Percentiles rank a stretch among this genome's conserved stretches.
Evolutionary conservation across 92 coral and sea anemone genomes (phyloP).

Genomic region (Phymanthus crucifer): DNA sequence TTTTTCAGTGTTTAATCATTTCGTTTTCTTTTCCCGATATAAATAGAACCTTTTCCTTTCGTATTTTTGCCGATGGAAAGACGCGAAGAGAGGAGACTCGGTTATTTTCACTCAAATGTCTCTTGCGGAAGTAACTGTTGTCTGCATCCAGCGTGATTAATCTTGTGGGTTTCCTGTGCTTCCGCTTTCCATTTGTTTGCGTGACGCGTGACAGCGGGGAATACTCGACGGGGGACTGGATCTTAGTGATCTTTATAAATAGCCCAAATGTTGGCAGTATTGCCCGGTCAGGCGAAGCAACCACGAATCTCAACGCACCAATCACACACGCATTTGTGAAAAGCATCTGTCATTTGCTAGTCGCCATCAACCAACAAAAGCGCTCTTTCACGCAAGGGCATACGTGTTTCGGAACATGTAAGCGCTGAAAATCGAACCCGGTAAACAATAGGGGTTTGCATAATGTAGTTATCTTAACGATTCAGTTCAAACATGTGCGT

Average conservation of each 20-base stretch:
- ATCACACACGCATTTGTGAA: constrained; percentile 57
- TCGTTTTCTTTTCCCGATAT: background rate
- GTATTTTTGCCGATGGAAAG: background rate
- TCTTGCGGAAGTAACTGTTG: background rate
- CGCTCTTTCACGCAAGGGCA: constrained; percentile 83
- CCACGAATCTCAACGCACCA: constrained; percentile 70
- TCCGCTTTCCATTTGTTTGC: constrained; percentile 1
- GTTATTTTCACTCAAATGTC: background rate
- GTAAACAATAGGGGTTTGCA: constrained; percentile 96
- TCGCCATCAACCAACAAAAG: constrained; percentile 91
- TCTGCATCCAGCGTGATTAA: background rate
- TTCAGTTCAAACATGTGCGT: constrained; percentile 93
- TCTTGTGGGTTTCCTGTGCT: constrained; percentile 22
- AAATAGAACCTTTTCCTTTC: constrained; percentile 9
- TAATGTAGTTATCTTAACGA: constrained; percentile 83
- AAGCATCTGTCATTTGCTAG: constrained; percentile 91
- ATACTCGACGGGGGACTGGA: constrained; percentile 29
- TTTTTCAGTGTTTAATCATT: background rate
- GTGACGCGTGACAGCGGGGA: constrained; percentile 22
- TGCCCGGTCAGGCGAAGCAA: constrained; percentile 63
- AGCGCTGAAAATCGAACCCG: constrained; percentile 86
- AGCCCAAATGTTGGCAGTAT: constrained; percentile 21
- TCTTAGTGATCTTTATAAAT: constrained; percentile 46
- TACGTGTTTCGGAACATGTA: constrained; percentile 89
- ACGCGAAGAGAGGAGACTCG: background rate